Evolutionary conservation across 2,797 vertebrate species (phyloP).

Genomic region (Gymnoscopelus braueri): DNA sequence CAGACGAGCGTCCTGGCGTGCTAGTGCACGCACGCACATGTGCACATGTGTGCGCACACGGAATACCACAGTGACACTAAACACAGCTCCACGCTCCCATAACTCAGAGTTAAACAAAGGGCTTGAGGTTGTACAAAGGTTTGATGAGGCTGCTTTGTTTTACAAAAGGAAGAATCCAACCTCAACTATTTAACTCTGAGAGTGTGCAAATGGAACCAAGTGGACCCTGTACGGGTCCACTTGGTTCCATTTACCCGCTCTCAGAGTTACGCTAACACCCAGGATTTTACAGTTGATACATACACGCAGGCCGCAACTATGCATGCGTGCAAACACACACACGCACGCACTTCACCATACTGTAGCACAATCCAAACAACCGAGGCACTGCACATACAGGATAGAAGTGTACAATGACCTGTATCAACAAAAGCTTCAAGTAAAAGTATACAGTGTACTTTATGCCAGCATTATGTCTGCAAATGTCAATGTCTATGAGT

Average conservation of each 20-base stretch:
- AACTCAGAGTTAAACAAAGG: slow-evolving; percentile 40
- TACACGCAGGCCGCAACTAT: slow-evolving; percentile 1
- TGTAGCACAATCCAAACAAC: background rate
- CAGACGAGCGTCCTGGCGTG: background rate
- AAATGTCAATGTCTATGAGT: no score
- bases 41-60: slow-evolving; percentile 38
- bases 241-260: no score
- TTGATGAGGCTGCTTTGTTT: slow-evolving; percentile 49
- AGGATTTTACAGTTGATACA: background rate
- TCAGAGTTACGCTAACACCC: no score
- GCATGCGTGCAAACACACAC: background rate
- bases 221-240: no score
- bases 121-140: slow-evolving; percentile 22
- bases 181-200: slow-evolving; percentile 4
- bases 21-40: no score
- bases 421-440: no score
- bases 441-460: no score
- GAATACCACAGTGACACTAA: slow-evolving; percentile 17
- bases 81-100: slow-evolving; percentile 20
- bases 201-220: no score
- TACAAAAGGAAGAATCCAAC: slow-evolving; percentile 40
- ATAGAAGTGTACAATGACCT: background rate
- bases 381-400: background rate
- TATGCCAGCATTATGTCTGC: no score
- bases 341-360: background rate